A percentile compares a stretch with the other conserved stretches of the same genome.
These are phyloP conservation scores for Cuniculus paca DNA, from an alignment of 2,797 vertebrate genomes.

Conservation along the genomic window DNA sequence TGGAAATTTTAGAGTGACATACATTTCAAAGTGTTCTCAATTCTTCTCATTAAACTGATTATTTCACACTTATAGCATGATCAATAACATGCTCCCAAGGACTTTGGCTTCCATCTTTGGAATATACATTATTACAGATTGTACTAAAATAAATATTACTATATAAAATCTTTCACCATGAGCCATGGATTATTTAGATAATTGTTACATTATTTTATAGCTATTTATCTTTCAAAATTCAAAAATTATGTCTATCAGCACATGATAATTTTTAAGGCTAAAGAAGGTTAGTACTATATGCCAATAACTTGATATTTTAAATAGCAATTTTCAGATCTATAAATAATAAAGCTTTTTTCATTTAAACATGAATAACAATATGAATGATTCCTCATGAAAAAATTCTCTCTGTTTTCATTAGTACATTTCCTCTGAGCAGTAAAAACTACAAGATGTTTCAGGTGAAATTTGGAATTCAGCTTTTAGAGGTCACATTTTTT, in stretches of 20 bases:
- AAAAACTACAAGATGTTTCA: conserved; percentile 34
- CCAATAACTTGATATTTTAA: conserved; percentile 17
- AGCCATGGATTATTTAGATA: conserved; percentile 40
- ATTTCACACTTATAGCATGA: not conserved
- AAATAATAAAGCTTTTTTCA: conserved; percentile 12
- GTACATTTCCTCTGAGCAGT: conserved; percentile 48
- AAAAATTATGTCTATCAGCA: conserved; percentile 9
- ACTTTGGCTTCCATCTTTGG: not conserved
- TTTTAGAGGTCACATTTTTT: conserved; percentile 33
- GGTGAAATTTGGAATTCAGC: conserved; percentile 30
- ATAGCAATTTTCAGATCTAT: not conserved
- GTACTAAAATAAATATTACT: conserved; percentile 25
- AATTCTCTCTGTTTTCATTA: not conserved
- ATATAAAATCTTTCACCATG: not conserved
- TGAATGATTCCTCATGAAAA: not conserved
- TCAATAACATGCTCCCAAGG: not conserved
- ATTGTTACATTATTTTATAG: conserved; percentile 25
- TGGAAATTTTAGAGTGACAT: conserved; percentile 13
- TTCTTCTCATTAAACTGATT: not conserved
- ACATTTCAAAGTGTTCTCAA: not conserved
- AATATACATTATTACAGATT: not conserved
- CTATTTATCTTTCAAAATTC: conserved; percentile 25
- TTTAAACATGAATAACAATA: conserved; percentile 4
- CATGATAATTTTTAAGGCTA: not conserved
- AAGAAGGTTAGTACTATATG: not conserved